Base-by-base conservation (phyloP, 1,140 invertebrate genomes). In the Tigriopus japonicus region DNA sequence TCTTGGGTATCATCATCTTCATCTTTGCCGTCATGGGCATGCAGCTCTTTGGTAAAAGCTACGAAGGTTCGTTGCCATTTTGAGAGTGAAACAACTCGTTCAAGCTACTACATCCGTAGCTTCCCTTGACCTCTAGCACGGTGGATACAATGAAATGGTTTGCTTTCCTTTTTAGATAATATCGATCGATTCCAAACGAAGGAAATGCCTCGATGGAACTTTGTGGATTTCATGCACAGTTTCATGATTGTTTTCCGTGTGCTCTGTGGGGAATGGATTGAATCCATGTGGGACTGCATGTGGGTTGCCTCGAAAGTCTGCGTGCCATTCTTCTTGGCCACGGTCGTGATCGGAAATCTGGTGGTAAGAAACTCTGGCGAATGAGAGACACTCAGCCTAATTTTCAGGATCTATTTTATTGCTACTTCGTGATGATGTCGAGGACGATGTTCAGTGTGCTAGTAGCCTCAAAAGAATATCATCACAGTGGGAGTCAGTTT, bases 171-270 rank as follows among this genome's bases (percentile, higher is more conserved):
- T 56, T 42, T 62, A 63, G 56, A 62, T 17, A 53, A 54, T 35
- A 54, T 53, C n/a, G 49, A 61, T 23, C 49, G 59, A 19, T 61
- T 61, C 40, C 59, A 24, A 13, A 67, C 67, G 15, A 65, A 66
- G 17, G 64, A 68, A 40, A 71, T 93, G 59, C 90, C 90, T 6
- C 78, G 91, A 62, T 96, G 92, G 92, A 91, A 95, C 74, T 95
- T 96, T 71, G 87, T 82, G 15, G 91, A 96, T 73, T 96, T 96
- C 73, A 88, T 96, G 81, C 93, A 96, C 74, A 67, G 65, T 51
- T 95, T 97, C 70, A 95, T 97, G 91, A 95, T 96, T 68, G 90
- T 97, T 65, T 97, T 98, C 74, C 81, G 93, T 62, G 91, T 96
- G 56, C 74, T 98, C 42, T 97, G 93, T 74, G 94, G 93, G 67